Evolutionary conservation across 2,797 vertebrate genomes (phyloP), one percentile per base, ranked within the genome.

Genomic region (Darevskia mixta): DNA sequence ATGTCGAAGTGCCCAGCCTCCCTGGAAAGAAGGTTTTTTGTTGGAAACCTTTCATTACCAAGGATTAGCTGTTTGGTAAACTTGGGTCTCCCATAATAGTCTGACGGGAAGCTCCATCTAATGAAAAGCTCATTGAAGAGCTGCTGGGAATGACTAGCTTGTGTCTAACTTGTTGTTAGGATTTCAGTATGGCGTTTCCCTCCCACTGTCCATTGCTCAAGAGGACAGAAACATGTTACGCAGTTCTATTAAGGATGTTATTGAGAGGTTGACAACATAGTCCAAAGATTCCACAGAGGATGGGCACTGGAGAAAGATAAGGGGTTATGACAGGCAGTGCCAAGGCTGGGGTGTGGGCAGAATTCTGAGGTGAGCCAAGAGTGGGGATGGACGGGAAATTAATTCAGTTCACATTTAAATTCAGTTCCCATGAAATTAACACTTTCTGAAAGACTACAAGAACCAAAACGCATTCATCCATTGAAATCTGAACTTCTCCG

Each of bases 51-150:
- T 95, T 95, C 92, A 94, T 95, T 93, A 92, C 86, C 71, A 78
- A 92, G 92, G 94, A 94, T 93, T 95, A 95, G 91, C 90, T 95
- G 88, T 92, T 95, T 94, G 89, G 91, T 95, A 95, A 96, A 96
- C 92, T 93, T 94, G 86, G 86, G 85, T 92, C 81, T 81, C 87
- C 77, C 92, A 90, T 90, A 94, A 90, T 80, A 77, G 83, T 78
- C 91, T 92, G 92, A 80, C 0, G 29, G 93, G 93, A 95, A 94
- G 92, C 87, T 80, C 82, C 1, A 0, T 27, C 88, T 93, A 92
- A 92, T 95, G 95, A 95, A 94, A 89, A 91, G 90, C 86, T 93
- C 80, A 89, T 94, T 95, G 94, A 94, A 86, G 86, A 80, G 76
- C 27, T 93, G 89, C 83, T 83, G 75, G 23, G 82, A 93, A 92